These are phyloP conservation scores for Laterallus jamaicensis DNA, from an alignment of 2,113 vertebrate species.

Conservation along the genomic window DNA sequence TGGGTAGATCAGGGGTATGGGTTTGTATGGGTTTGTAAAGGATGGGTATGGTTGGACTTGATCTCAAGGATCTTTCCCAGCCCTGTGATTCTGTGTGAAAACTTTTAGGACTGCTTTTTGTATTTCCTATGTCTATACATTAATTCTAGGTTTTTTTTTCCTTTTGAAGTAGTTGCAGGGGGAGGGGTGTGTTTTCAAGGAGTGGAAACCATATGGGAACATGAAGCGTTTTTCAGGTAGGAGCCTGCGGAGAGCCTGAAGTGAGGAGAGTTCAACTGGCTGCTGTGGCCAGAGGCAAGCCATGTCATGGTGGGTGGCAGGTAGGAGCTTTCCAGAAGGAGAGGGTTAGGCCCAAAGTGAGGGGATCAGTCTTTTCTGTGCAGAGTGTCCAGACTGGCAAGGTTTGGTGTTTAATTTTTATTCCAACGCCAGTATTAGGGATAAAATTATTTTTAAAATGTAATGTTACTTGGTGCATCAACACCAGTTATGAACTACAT, in stretches of 20 bases:
- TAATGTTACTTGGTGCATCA: background rate
- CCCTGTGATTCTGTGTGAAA: too few species aligned
- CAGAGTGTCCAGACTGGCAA: background rate
- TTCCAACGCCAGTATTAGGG: background rate
- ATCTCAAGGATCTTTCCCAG: too few species aligned
- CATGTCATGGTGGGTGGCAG: background rate
- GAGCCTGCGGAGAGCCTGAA: background rate
- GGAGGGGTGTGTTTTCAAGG: background rate
- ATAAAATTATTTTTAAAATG: background rate
- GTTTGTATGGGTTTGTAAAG: too few species aligned
- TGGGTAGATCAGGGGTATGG: too few species aligned
- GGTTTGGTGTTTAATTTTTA: background rate
- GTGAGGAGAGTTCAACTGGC: background rate
- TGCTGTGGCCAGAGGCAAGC: background rate
- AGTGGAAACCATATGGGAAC: background rate
- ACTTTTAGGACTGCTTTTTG: background rate
- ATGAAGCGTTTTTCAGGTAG: background rate
- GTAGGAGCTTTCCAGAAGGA: background rate
- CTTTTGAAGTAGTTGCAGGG: background rate
- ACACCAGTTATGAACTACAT: background rate
- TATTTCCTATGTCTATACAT: background rate
- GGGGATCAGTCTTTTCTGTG: background rate
- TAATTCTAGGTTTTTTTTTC: background rate
- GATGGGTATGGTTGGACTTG: too few species aligned
- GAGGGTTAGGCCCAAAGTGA: background rate